These are phyloP conservation scores for Cristatella mucedo DNA, from an alignment of 2,888 invertebrate species.

Conservation along the genomic window DNA sequence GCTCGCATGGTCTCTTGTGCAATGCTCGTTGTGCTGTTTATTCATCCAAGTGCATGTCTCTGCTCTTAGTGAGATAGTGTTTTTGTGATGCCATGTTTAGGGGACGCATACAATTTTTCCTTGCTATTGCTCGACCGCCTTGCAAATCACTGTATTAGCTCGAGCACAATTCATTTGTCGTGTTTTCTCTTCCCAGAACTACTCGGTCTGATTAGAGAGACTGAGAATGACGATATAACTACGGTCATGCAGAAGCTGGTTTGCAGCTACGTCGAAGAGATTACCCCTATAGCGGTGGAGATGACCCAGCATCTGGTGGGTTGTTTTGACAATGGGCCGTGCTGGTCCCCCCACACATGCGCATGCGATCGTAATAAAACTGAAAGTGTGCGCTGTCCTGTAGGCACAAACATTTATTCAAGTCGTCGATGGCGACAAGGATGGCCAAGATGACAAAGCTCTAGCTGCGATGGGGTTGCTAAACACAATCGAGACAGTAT, in stretches of 20 bases:
- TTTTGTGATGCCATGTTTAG: constrained; percentile 7
- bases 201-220: constrained; percentile 75
- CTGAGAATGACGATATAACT: constrained; percentile 92
- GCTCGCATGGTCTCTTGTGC: too few relatives aligned
- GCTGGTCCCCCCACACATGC: neutral
- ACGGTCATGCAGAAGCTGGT: constrained; percentile 77
- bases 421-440: constrained; percentile 33
- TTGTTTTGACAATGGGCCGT: constrained; percentile 10
- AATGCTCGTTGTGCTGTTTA: too few relatives aligned
- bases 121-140: too few relatives aligned
- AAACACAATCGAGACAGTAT: constrained; percentile 83
- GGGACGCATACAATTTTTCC: too few relatives aligned
- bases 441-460: constrained; percentile 79
- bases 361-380: too few relatives aligned
- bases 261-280: constrained; percentile 68
- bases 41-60: too few relatives aligned
- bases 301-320: constrained; percentile 71
- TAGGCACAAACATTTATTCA: constrained; percentile 37
- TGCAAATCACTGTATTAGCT: too few relatives aligned
- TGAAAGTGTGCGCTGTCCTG: constrained; percentile 10
- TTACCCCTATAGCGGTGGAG: constrained; percentile 79
- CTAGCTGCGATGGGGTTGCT: constrained; percentile 90
- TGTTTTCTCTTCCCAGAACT: constrained; percentile 52
- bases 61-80: neutral
- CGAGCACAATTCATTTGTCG: too few relatives aligned